Base-by-base conservation (phyloP, 2,888 invertebrate genomes). In the Tanytarsus gracilentus region DNA sequence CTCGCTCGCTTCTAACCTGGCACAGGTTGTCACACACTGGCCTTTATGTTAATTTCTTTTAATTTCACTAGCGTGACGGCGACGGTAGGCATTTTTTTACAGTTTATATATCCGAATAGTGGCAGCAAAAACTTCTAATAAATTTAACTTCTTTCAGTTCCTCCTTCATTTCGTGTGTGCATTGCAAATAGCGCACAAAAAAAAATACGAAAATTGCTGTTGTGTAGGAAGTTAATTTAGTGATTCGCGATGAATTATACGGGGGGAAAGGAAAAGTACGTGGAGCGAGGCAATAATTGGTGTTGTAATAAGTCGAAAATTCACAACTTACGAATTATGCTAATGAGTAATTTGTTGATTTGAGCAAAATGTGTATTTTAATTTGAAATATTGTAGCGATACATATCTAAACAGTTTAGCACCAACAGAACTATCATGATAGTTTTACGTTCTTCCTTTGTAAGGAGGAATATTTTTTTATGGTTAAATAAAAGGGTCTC, bases 341-440 rank as follows among this genome's bases (percentile, higher is more conserved):
- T 60, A 60, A 60, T 60, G 49, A 60, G 60, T 50, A 60, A 60
- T 50, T 50, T 60, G 60, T 50, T 50, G 49, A 60, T 60, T 50
- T 60, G 49, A 60, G 50, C 58, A 58, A 58, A n/a, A 58, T 58
- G 58, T 58, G 58, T 44, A 18, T 58, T 48, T 58, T 58, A 58
- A 58, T 58, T 55, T 58, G 44, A 21, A 48, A 50, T 26, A 16
- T 23, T 29, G 30, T 21, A 18, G 8, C 50, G 60, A 60, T 60
- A 50, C 60, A 60, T 60, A 60, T 60, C 60, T 60, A 60, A 60
- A 50, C 60, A 49, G 60, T 60, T 60, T 60, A 60, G 50, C 49
- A 50, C n/a, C n/a, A n/a, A n/a, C n/a, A n/a, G n/a, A n/a, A n/a
- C 60, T 36, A 60, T 60, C 60, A 60, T 50, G 60, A 60, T 60